Base-by-base conservation (phyloP, 1,140 invertebrate species). In the Teleogryllus occipitalis region DNA sequence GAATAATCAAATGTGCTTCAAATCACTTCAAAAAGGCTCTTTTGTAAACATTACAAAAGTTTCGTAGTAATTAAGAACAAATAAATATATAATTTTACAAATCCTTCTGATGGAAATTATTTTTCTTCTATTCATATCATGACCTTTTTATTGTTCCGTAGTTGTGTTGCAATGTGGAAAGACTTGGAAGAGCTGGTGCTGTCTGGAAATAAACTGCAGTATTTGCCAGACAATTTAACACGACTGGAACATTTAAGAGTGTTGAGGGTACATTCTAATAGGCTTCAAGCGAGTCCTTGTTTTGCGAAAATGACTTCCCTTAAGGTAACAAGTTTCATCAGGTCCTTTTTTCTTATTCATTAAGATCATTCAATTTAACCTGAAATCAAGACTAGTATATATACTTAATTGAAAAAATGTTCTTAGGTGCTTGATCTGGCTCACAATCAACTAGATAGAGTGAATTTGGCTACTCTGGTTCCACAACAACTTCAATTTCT, bases 101-200 rank as follows among this genome's bases (percentile, higher is more conserved):
- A 39, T 2, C 27, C 27, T 39, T 39, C 27, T 5, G 1, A 5
- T 39, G 27, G 27, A 39, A 39, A 39, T 39, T 39, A 39, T 39
- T 39, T 39, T 39, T 39, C 27, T 39, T 39, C 27, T 39, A 39
- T 39, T 39, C 5, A 39, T 39, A 39, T 39, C 5, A 5, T 5
- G 5, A 39, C 1, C 5, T 39, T 39, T 39, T 39, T 39, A n/a
- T 77, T 18, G 73, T 46, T 76, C 84, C 83, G 7, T 83, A 90
- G 90, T 83, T 94, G 93, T 83, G 89, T 93, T 72, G 88, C 88
- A 47, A 90, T 90, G 80, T 95, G 94, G 93, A 87, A 88, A 7
- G 92, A 95, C 80, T 86, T 96, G 81, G 93, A 95, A 87, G 94
- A 95, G 85, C 85, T 96, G 10, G 91, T 96, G 3, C 82, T 96